These are phyloP conservation scores for Agonum fuliginosum DNA, from an alignment of 2,888 invertebrate species.

Conservation along the genomic window DNA sequence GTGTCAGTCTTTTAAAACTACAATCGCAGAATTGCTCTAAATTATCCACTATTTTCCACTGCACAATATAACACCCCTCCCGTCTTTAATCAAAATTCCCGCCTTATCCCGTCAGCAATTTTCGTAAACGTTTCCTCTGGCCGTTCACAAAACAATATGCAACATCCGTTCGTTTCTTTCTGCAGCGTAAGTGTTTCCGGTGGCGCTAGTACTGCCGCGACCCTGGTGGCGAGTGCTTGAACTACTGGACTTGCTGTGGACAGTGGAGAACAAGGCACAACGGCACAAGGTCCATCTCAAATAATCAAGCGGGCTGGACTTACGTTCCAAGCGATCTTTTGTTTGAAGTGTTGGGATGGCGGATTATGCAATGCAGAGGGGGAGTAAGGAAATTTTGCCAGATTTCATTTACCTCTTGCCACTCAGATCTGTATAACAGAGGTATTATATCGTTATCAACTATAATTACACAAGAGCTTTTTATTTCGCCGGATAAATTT, in stretches of 20 bases:
- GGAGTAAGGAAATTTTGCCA: too few species aligned
- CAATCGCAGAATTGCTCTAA: too few species aligned
- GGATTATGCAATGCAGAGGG: not conserved
- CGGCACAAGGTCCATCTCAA: slow-evolving; percentile 36
- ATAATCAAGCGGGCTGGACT: slow-evolving; percentile 40
- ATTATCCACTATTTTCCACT: too few species aligned
- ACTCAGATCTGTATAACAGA: too few species aligned
- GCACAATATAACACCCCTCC: too few species aligned
- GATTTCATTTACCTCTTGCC: too few species aligned
- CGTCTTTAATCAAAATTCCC: not conserved
- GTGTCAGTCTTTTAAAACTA: too few species aligned
- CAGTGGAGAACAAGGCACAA: too few species aligned
- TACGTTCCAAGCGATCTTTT: slow-evolving; percentile 23
- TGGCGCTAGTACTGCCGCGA: not conserved
- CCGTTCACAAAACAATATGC: slow-evolving; percentile 34
- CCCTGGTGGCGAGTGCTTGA: not conserved
- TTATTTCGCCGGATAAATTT: too few species aligned
- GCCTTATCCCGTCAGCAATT: not conserved
- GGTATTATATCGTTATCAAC: too few species aligned
- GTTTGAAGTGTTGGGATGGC: slow-evolving; percentile 7
- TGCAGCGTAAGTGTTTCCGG: slow-evolving; percentile 40
- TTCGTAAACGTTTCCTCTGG: not conserved
- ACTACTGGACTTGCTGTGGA: not conserved
- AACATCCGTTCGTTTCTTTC: slow-evolving; percentile 43
- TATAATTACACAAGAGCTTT: too few species aligned